phyloP scores from a whole-genome alignment of 2,888 invertebrate species.

The Synergus umbraculus region DNA sequence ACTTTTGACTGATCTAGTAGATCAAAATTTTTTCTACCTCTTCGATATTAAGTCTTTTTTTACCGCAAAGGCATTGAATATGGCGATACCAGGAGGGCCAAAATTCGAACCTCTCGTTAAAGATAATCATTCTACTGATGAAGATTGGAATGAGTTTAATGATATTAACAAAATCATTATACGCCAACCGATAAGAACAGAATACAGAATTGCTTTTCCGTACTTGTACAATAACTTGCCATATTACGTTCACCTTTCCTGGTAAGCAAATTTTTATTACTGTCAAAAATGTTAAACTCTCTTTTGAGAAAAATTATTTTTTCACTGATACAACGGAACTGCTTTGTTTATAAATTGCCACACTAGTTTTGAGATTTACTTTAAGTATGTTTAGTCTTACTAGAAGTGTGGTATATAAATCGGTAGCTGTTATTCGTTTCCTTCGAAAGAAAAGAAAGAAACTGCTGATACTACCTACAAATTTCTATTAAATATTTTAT shows the following conservation, averaged over 20 bases:
- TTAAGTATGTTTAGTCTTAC: conserved; percentile 26
- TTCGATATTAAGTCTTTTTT: conserved; percentile 99
- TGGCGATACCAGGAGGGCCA: conserved; percentile 99
- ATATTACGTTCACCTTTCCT: conserved; percentile 98
- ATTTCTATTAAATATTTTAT: neutral
- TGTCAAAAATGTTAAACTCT: neutral
- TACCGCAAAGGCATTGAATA: conserved; percentile 99
- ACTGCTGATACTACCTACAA: conserved; percentile 81
- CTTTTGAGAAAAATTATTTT: neutral
- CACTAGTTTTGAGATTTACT: conserved; percentile 75
- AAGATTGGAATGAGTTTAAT: conserved; percentile 99
- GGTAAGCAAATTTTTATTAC: conserved; percentile 82
- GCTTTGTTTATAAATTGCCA: conserved; percentile 60
- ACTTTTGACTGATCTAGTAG: conserved; percentile 97
- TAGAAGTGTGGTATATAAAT: conserved; percentile 78
- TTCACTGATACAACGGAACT: neutral
- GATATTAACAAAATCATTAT: conserved; percentile 99
- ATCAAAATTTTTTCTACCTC: conserved; percentile 98
- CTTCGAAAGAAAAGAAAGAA: conserved; percentile 76
- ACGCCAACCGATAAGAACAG: conserved; percentile 97
- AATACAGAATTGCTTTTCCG: conserved; percentile 99
- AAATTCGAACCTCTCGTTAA: conserved; percentile 99
- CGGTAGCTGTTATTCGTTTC: conserved; percentile 80
- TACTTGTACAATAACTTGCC: conserved; percentile 99
- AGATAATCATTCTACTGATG: conserved; percentile 97